Evolutionary conservation across 2,888 invertebrate species (phyloP).

Genomic region (Callinectes sapidus): DNA sequence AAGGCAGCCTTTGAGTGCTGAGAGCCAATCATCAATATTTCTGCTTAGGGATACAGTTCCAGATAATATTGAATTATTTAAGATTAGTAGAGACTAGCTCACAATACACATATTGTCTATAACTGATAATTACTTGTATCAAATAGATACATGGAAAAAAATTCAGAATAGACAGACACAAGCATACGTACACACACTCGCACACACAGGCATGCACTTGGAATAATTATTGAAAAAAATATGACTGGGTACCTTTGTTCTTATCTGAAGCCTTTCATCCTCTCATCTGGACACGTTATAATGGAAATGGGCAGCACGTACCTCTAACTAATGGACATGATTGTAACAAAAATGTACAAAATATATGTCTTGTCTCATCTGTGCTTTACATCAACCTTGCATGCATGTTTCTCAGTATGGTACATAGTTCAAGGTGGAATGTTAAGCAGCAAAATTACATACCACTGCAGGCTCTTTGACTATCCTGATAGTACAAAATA

Average conservation of each 20-base stretch:
- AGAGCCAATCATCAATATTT: neutral
- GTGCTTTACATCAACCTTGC: slow-evolving; percentile 62
- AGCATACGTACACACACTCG: neutral
- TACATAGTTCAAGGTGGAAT: slow-evolving; percentile 63
- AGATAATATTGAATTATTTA: neutral
- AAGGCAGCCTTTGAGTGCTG: slow-evolving; percentile 6
- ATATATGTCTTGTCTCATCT: slow-evolving; percentile 67
- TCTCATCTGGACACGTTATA: slow-evolving; percentile 51
- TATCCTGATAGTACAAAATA: slow-evolving; percentile 57
- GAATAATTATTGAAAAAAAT: neutral
- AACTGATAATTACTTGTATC: slow-evolving; percentile 5
- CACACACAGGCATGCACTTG: neutral
- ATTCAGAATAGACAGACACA: neutral
- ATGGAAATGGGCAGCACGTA: slow-evolving; percentile 63
- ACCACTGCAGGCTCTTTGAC: slow-evolving; percentile 61
- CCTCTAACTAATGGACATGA: slow-evolving; percentile 69
- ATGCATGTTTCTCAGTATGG: slow-evolving; percentile 55
- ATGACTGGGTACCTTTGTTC: neutral
- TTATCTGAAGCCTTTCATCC: neutral
- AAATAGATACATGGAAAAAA: slow-evolving; percentile 4
- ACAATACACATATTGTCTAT: slow-evolving; percentile 19
- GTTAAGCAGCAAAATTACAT: slow-evolving; percentile 69
- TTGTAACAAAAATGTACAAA: slow-evolving; percentile 70
- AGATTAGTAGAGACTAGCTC: neutral
- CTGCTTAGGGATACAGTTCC: neutral